Conservation (phyloP, 1,140 invertebrate species). For the Wasmannia auropunctata region DNA sequence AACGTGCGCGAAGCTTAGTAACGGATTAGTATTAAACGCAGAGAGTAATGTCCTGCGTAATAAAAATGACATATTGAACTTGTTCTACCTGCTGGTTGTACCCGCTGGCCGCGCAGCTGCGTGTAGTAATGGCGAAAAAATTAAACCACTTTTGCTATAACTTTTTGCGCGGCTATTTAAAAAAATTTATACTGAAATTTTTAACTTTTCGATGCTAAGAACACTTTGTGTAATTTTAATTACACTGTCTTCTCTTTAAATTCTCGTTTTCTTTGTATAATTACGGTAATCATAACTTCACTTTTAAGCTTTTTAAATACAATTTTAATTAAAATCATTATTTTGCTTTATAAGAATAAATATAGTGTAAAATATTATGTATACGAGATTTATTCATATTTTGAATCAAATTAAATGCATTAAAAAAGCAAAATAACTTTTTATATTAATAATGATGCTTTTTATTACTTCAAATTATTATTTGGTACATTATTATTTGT, state of each 20-base stretch:
- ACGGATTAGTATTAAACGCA: slow-evolving; percentile 36
- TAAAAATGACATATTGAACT: slow-evolving; percentile 48
- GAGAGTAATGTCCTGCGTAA: not conserved
- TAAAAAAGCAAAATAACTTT: not conserved
- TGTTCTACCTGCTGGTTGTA: not conserved
- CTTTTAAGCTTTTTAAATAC: not conserved
- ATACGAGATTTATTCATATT: not conserved
- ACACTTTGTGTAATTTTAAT: not conserved
- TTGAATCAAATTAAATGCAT: not conserved
- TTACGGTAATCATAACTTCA: not conserved
- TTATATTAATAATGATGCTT: not conserved
- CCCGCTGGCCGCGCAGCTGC: not conserved
- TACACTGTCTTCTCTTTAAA: not conserved
- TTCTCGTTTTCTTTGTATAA: not conserved
- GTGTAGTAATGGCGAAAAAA: not conserved
- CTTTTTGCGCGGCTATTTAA: not conserved
- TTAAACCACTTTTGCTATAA: not conserved
- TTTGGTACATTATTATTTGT: not conserved
- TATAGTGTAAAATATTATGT: not conserved
- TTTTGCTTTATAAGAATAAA: not conserved
- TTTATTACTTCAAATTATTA: not conserved
- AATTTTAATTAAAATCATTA: not conserved
- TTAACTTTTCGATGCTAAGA: not conserved
- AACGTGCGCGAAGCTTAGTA: slow-evolving; percentile 5
- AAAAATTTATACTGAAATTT: not conserved